These are phyloP conservation scores for Platichthys stellatus DNA, from an alignment of 2,113 vertebrate genomes.

Conservation along the genomic window DNA sequence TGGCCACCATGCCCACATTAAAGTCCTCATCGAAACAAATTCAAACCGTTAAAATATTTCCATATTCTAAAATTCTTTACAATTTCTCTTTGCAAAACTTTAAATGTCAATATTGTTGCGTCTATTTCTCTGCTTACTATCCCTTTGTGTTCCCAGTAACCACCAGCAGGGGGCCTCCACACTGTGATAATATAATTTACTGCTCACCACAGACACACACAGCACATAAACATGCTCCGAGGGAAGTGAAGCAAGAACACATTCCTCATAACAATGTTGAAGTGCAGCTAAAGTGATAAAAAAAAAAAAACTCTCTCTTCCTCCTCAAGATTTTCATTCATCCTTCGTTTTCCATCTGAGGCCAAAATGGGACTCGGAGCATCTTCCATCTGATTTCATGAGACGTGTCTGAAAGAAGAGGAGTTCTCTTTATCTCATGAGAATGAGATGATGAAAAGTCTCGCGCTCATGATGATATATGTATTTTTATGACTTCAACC, in stretches of 20 bases:
- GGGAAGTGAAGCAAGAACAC: conserved; percentile 37
- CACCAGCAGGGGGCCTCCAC: conserved; percentile 62
- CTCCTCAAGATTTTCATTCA: conserved; percentile 3
- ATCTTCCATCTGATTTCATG: neutral
- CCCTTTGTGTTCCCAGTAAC: neutral
- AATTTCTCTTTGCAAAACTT: too few relatives aligned
- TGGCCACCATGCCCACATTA: too few relatives aligned
- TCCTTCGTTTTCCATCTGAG: conserved; percentile 29
- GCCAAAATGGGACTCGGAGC: neutral
- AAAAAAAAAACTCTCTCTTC: neutral
- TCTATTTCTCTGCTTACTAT: neutral
- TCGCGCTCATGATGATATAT: neutral
- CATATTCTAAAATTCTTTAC: too few relatives aligned
- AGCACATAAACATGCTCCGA: conserved; percentile 2
- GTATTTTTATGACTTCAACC: neutral
- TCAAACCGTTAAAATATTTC: too few relatives aligned
- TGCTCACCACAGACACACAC: neutral
- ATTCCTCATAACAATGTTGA: conserved; percentile 1
- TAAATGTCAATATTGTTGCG: too few relatives aligned
- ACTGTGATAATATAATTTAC: conserved; percentile 4
- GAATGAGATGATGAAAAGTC: neutral
- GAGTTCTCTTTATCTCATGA: neutral
- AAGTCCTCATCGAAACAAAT: too few relatives aligned
- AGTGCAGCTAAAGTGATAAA: conserved; percentile 1
- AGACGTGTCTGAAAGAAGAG: too few relatives aligned